Evolutionary conservation across 2,797 vertebrate genomes (phyloP), one percentile per base, ranked within the genome.

Genomic region (Micrastur ruficollis): DNA sequence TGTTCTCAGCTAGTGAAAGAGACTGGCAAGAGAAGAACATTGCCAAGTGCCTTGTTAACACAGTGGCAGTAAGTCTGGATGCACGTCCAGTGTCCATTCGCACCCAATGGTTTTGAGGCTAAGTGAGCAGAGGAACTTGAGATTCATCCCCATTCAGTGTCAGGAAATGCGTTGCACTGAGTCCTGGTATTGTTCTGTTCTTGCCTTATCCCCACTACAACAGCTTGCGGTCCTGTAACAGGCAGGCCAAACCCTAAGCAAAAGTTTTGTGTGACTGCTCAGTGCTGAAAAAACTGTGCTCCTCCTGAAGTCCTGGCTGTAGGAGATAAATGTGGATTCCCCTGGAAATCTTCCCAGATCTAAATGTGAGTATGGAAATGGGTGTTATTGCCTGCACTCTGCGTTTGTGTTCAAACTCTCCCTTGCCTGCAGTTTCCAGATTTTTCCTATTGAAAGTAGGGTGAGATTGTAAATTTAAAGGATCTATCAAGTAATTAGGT

Each of bases 331-430:
- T 7, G 22, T 5, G 52, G 56, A 82, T 90, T 80, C 17, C 36
- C 52, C 73, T 96, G 90, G 93, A 70, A 90, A 93, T 66, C 62
- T 93, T 81, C 79, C 89, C 81, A 68, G 65, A 90, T 58, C 71
- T 88, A 32, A 65, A 81, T 27, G 42, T 31, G 46, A 23, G 7
- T 25, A 49, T 86, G 86, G 81, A 93, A 70, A 89, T 46, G 55
- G 84, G 27, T 55, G 84, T 38, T 86, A 56, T 8, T 94, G 66
- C 68, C 53, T 66, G 81, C 75, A 26, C 68, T 36, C 34, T 9
- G 55, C 46, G 76, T 52, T 94, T 92, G 71, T 53, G 38, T 87
- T 88, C 61, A 70, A 92, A 78, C 63, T 23, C 90, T 76, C 61
- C 58, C 65, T 52, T 29, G 59, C 19, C 74, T 81, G 68, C 61